These are phyloP conservation scores for Dicrostonyx torquatus DNA, from an alignment of 2,797 vertebrate genomes.

Conservation along the genomic window DNA sequence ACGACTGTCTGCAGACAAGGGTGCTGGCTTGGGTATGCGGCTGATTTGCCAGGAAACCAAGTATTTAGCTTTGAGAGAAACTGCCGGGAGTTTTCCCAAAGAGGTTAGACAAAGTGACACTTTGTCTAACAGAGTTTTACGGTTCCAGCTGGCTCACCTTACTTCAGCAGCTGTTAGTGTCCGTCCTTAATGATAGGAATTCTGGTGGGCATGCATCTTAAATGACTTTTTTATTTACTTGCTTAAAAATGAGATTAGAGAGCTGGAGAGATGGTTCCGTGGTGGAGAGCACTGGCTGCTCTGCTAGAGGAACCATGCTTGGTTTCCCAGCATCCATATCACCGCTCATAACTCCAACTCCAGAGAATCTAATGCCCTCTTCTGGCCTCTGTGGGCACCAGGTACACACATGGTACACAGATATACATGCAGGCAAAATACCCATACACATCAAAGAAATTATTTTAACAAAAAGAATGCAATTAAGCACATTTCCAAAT, in stretches of 20 bases:
- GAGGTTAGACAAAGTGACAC: not conserved
- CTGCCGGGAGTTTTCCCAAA: not conserved
- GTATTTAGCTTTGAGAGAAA: not conserved
- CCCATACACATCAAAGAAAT: not conserved
- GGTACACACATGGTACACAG: not conserved
- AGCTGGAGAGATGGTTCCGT: not conserved
- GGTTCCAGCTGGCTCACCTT: not conserved
- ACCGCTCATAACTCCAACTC: not conserved
- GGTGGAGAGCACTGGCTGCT: not conserved
- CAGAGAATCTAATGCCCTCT: not conserved
- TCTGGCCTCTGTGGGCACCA: not conserved
- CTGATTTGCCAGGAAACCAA: not conserved
- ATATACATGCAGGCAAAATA: not conserved
- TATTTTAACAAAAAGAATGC: not conserved
- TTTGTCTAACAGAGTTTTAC: not conserved
- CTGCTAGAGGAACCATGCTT: not conserved
- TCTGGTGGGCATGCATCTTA: not conserved
- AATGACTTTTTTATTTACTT: not conserved
- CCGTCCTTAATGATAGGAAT: not conserved
- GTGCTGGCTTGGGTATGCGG: not conserved
- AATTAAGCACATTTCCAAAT: not conserved
- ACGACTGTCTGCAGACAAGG: not conserved
- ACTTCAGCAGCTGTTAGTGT: not conserved
- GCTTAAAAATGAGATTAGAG: not conserved
- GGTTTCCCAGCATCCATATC: not conserved